Conservation (phyloP, 2,797 vertebrate genomes). For the Myotis planiceps region DNA sequence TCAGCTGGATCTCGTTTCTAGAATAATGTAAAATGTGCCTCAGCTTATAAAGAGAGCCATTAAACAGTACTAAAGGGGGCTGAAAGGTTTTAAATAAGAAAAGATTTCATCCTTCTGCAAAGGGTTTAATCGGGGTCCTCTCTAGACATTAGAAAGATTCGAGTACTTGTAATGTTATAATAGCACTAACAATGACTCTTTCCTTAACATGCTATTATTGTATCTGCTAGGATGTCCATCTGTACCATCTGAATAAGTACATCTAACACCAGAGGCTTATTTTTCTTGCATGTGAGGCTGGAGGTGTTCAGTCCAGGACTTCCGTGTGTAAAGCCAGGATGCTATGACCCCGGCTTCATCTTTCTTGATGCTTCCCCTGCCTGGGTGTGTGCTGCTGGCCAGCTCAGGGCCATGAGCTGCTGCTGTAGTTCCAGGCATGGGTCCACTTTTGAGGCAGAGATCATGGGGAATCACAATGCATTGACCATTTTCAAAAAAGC, state of each 20-base stretch:
- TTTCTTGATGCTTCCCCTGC: not conserved
- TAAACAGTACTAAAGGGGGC: not conserved
- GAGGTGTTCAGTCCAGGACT: not conserved
- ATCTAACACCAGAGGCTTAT: not conserved
- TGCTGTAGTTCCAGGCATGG: rapidly evolving
- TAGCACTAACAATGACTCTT: not conserved
- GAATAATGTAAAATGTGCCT: not conserved
- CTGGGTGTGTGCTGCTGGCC: not conserved
- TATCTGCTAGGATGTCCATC: not conserved
- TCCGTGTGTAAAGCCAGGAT: not conserved
- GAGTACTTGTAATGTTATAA: not conserved
- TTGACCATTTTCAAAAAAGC: not conserved
- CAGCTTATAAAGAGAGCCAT: not conserved
- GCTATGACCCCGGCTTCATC: not conserved
- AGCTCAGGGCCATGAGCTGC: not conserved
- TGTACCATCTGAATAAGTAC: not conserved
- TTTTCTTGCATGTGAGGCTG: not conserved
- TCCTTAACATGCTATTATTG: not conserved
- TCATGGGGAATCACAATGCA: no score
- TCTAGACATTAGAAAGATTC: not conserved
- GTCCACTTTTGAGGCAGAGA: not conserved
- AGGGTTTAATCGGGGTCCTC: not conserved
- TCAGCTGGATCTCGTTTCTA: not conserved
- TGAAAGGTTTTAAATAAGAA: not conserved
- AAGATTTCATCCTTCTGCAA: not conserved